Evolutionary conservation across 2,113 vertebrate species (phyloP), one percentile per base, ranked within the genome.

Genomic region (Takifugu bimaculatus): DNA sequence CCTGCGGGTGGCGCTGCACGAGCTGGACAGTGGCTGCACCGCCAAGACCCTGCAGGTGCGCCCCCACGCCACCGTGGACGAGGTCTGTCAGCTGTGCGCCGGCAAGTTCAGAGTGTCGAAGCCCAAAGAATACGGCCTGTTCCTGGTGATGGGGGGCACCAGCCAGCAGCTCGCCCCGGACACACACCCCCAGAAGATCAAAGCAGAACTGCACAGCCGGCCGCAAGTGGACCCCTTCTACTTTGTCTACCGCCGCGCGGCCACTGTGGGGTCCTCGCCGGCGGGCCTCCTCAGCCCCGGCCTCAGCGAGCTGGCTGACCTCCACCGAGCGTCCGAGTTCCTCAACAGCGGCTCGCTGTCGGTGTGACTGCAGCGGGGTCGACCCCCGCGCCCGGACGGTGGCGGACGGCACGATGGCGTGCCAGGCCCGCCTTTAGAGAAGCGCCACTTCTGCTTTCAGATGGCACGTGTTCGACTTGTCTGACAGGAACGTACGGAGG

Each of bases 171-270:
- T 99, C 54, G 93, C 96, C 0, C 91, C 92, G 0, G 97, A 99
- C 68, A 97, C 94, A 3, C 93, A 94, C 79, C 97, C 97, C 12
- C 97, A 98, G 75, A 96, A 94, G 70, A 98, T 99, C 54, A 99
- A 99, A 80, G 97, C 97, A 0, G 93, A 98, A 83, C 73, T 98
- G 61, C 95, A 96, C 83, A 97, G 94, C 82, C 91, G 93, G 4
- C 86, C 91, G 0, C 92, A 94, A 7, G 84, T 91, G 3, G 85
- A 92, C 29, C 85, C 92, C 32, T 99, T 97, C 58, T 90, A 94
- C 80, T 99, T 98, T 0, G 93, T 99, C 54, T 99, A 93, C 87
- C 93, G 90, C 49, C 91, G 92, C 1, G 54, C 92, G 60, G 86
- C 89, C 64, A 89, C 79, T 1, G 83, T 54, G 27, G 29, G 32